Percentiles rank a stretch among this genome's conserved stretches.
Evolutionary conservation across 2,888 invertebrate genomes (phyloP).

Genomic region (Ceriagrion tenellum): DNA sequence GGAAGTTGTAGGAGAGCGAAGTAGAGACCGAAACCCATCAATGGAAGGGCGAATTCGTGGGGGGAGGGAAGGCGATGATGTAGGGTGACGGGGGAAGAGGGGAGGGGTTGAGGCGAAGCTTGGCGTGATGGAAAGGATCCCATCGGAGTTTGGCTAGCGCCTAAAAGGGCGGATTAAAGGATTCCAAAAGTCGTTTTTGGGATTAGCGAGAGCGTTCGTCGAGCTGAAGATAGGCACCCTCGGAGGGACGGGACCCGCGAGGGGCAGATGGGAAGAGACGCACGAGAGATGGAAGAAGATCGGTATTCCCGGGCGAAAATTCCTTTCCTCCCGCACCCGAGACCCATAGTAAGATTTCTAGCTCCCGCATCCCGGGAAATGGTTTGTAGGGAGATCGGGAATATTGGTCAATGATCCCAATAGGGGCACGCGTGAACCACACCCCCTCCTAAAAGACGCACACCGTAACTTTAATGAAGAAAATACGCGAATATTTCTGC

Average conservation of each 20-base stretch:
- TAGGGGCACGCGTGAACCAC: too few relatives aligned
- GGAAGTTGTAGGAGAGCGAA: too few relatives aligned
- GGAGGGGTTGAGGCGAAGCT: background rate
- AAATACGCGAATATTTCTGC: too few relatives aligned
- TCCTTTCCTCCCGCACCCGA: too few relatives aligned
- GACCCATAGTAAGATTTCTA: too few relatives aligned
- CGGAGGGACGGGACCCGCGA: background rate
- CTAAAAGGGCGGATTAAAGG: slow-evolving; percentile 31
- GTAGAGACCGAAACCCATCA: too few relatives aligned
- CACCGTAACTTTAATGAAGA: too few relatives aligned
- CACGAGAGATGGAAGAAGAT: background rate
- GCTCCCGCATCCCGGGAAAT: too few relatives aligned
- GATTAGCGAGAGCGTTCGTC: slow-evolving; percentile 17
- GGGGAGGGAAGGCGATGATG: background rate
- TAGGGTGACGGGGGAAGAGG: background rate
- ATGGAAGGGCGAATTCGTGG: background rate
- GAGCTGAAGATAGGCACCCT: slow-evolving; percentile 10
- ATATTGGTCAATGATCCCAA: too few relatives aligned
- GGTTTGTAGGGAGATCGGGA: too few relatives aligned
- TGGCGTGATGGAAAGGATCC: slow-evolving; percentile 7
- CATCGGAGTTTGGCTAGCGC: slow-evolving; percentile 6
- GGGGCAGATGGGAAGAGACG: background rate
- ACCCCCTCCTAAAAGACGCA: too few relatives aligned
- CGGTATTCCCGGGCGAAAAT: background rate
- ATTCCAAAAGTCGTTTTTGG: slow-evolving; percentile 22